Evolutionary conservation across 2,113 vertebrate species (phyloP).

Genomic region (Macquaria australasica): DNA sequence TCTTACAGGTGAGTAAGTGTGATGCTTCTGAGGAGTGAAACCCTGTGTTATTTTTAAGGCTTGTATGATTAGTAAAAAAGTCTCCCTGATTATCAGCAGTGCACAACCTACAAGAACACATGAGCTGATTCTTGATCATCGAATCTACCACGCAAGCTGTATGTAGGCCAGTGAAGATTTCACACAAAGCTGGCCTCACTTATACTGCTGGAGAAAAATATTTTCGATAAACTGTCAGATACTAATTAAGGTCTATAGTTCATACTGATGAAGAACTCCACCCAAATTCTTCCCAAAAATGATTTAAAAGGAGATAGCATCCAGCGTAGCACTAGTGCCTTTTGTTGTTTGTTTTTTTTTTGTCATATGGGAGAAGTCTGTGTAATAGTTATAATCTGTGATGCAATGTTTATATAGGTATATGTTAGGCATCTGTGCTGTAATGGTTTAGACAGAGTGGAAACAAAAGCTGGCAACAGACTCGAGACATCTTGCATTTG

Average conservation of each 20-base stretch:
- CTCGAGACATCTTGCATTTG: slow-evolving; percentile 6
- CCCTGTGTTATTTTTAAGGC: background rate
- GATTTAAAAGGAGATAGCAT: background rate
- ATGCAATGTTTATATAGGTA: slow-evolving; percentile 20
- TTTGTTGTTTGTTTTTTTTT: background rate
- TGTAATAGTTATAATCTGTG: background rate
- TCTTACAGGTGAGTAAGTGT: too few relatives aligned
- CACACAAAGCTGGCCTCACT: background rate
- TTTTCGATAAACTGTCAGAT: slow-evolving; percentile 1
- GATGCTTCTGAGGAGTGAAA: too few relatives aligned
- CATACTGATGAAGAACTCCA: background rate
- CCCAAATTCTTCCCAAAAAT: background rate
- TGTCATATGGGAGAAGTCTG: slow-evolving; percentile 11
- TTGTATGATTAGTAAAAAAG: too few relatives aligned
- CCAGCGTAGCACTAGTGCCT: background rate
- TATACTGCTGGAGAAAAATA: background rate
- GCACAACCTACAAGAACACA: background rate
- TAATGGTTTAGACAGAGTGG: background rate
- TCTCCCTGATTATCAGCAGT: background rate
- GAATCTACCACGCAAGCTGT: background rate
- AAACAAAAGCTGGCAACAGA: slow-evolving; percentile 20
- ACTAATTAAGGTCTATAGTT: background rate
- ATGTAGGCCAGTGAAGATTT: background rate
- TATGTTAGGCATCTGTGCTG: slow-evolving; percentile 20
- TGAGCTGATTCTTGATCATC: background rate